Base-by-base conservation (phyloP, 2,888 invertebrate genomes). In the Drosophila subquinaria region DNA sequence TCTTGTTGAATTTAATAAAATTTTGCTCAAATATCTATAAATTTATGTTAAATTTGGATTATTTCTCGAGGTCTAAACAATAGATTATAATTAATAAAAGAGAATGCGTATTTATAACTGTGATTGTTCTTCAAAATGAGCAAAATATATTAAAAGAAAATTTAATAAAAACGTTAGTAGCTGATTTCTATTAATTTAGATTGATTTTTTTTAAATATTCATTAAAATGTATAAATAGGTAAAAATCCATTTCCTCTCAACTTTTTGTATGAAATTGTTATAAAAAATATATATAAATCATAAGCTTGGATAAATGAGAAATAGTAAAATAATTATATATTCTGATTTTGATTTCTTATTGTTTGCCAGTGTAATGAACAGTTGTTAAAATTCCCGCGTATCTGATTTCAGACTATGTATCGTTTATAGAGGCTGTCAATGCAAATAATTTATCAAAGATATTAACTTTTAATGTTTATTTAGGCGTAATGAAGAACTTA, bases 371-470 rank as follows among this genome's bases (percentile, higher is more conserved):
- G 27, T 5, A 27, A 27, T 56, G 63, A 53, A 67, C 72, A 71
- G 75, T 79, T 83, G 85, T 40, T 6, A 1, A 13, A 42, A 33
- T 76, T 81, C 81, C 70, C 81, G n/a, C 36, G 53, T 42, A 10
- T n/a, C 13, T 33, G 23, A 30, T 42, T 9, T 20, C 23, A 8
- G n/a, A 47, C 3, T n/a, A 27, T 36, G 36, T 35, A 33, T 50
- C 15, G 2, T 11, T 38, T 40, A 6, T 40, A 55, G 30, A 43
- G 47, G 48, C 84, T 87, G 80, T 79, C 82, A 84, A 71, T 73
- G 62, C 40, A 77, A 62, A 65, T 66, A 78, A 87, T 83, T 88
- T 78, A 83, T 83, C 86, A 83, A 66, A 65, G 53, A 67, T 53
- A 66, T 64, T 61, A 23, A 43, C 45, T 63, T 57, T 51, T 64